Base-by-base conservation (phyloP, 2,797 vertebrate species). In the Arremon brunneinucha region DNA sequence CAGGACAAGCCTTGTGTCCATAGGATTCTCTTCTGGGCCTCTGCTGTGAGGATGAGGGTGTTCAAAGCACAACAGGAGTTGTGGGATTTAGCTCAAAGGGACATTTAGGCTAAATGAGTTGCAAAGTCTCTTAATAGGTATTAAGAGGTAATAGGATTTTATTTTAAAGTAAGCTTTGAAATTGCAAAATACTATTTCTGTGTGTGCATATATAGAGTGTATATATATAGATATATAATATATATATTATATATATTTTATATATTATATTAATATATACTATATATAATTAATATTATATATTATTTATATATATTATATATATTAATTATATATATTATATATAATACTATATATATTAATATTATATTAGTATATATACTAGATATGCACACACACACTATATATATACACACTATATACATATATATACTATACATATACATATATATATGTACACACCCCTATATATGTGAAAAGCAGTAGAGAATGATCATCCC, bases 391-490 rank as follows among this genome's bases (percentile, higher is more conserved):
- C 11, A 20, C 30, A 52, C 30, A 43, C 18, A 52, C 30, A n/a
- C n/a, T n/a, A n/a, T 39, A 28, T 18, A 50, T 50, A 16, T 24
- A 55, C 21, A 46, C 21, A 27, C 3, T 74, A 4, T 59, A 11
- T n/a, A 12, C n/a, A n/a, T n/a, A n/a, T n/a, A n/a, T n/a, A n/a
- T n/a, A n/a, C n/a, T n/a, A n/a, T n/a, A n/a, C n/a, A n/a, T n/a
- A n/a, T n/a, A n/a, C n/a, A n/a, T n/a, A n/a, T n/a, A n/a, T n/a
- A n/a, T n/a, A n/a, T n/a, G n/a, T n/a, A n/a, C n/a, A n/a, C n/a
- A 1, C 9, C 2, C 5, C 3, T 32, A 0, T 16, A 5, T 9
- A 4, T 43, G 8, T 49, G 26, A 60, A 79, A 85, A 37, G 14
- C 32, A 62, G 47, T 23, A 49, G 50, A 34, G 64, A 69, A 53